Base-by-base conservation (phyloP, 2,113 vertebrate genomes). In the Lathamus discolor region DNA sequence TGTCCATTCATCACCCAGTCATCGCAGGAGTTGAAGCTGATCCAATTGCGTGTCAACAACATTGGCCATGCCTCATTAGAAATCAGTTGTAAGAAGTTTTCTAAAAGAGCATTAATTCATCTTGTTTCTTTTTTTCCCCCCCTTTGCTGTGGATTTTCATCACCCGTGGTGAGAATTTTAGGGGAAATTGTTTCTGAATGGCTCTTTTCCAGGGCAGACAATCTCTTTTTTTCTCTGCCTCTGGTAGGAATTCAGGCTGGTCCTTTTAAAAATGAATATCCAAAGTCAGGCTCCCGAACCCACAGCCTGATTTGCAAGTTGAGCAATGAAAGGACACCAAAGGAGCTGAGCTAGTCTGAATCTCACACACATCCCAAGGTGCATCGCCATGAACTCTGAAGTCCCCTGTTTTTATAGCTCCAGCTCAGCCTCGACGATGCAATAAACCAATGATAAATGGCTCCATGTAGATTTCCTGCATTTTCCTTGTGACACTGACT, bases 61-160 rank as follows among this genome's bases (percentile, higher is more conserved):
- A 94, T 57, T 86, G 92, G 92, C 83, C 79, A 93, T 80, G 86
- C 79, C 79, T 96, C 94, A 88, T 90, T 86, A 95, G 83, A 92
- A 95, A 95, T 93, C 88, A 90, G 72, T 74, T 93, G 88, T 88
- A 92, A 95, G 79, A 94, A 83, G 79, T 80, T 92, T 92, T 83
- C 92, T 85, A 54, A 92, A 93, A 92, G 72, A 86, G 31, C 59
- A 83, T 86, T 88, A 90, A 92, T 96, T 95, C 49, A 86, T 86
- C 83, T 90, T 73, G 67, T 75, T 96, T 79, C 79, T 86, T 52
- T 55, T 14, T 39, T 22, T 9, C 1, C 16, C 27, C 5, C 37
- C 11, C 27, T 75, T 93, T 88, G 59, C 88, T 90, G 69, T 66
- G 86, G 59, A 92, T 95, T 94, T 95, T 96, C 87, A 78, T 81